Conservation (phyloP, 1,140 invertebrate species). For the Mycetomoellerius zeteki region DNA sequence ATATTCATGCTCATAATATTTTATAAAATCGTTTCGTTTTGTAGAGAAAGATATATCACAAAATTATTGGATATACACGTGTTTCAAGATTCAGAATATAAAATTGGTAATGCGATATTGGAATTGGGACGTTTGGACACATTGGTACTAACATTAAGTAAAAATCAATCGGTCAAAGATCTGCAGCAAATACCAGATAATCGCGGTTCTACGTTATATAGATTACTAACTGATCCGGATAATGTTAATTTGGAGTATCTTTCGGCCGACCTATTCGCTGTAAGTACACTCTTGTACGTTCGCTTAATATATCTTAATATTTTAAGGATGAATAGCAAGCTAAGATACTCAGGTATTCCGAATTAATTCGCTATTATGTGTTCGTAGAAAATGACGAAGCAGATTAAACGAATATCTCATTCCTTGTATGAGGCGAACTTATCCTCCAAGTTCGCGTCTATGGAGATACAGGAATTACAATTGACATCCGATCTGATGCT, state of each 20-base stretch:
- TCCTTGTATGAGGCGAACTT: constrained; percentile 86
- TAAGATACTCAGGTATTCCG: neutral
- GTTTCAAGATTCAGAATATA: constrained; percentile 87
- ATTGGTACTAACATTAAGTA: constrained; percentile 87
- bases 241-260: constrained; percentile 89
- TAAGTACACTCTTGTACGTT: constrained; percentile 77
- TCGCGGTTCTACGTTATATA: constrained; percentile 89
- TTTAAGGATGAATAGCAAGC: neutral
- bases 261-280: constrained; percentile 88
- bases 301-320: constrained; percentile 17
- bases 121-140: constrained; percentile 90
- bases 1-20: neutral
- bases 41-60: constrained; percentile 85
- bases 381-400: constrained; percentile 88
- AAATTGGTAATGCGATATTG: constrained; percentile 88
- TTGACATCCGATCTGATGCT: constrained; percentile 89
- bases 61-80: constrained; percentile 89
- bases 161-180: constrained; percentile 86
- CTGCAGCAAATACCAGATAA: constrained; percentile 88
- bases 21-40: constrained; percentile 21
- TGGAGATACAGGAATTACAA: constrained; percentile 88
- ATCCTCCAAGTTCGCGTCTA: constrained; percentile 84
- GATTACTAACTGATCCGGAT: constrained; percentile 89
- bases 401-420: constrained; percentile 88
- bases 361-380: constrained; percentile 60